Conservation (phyloP, 2,797 vertebrate genomes). For the Melanotaenia pygmaea region DNA sequence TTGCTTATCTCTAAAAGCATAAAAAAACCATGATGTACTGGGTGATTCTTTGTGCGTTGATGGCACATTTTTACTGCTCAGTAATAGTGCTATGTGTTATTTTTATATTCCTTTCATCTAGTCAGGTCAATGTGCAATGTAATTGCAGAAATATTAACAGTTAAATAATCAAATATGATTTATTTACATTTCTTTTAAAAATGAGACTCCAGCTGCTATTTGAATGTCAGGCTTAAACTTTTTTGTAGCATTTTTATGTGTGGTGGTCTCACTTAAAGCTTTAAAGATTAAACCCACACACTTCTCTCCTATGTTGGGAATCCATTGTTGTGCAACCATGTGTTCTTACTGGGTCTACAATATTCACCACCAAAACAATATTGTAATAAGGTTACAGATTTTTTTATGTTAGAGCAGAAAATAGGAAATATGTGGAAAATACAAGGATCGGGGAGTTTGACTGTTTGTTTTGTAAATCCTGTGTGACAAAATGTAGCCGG, state of each 20-base stretch:
- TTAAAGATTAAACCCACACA: too few species aligned
- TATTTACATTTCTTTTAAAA: neutral
- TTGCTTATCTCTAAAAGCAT: neutral
- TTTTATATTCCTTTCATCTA: neutral
- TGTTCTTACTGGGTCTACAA: neutral
- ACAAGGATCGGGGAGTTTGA: too few species aligned
- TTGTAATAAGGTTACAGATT: neutral
- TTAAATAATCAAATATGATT: neutral
- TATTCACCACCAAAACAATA: neutral
- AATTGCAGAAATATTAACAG: neutral
- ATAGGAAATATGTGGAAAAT: neutral
- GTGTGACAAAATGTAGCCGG: neutral
- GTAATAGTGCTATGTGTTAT: neutral
- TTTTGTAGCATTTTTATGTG: neutral
- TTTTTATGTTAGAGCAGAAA: neutral
- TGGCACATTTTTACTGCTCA: neutral
- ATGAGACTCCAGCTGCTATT: neutral
- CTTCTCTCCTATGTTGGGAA: too few species aligned
- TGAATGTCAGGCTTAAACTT: neutral
- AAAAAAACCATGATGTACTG: neutral
- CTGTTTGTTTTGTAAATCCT: neutral
- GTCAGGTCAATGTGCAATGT: neutral
- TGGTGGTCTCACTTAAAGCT: too few species aligned
- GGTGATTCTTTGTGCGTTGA: too few species aligned
- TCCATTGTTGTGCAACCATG: neutral